Base-by-base conservation (phyloP, 1,140 invertebrate species). In the Ditylenchus dipsaci region DNA sequence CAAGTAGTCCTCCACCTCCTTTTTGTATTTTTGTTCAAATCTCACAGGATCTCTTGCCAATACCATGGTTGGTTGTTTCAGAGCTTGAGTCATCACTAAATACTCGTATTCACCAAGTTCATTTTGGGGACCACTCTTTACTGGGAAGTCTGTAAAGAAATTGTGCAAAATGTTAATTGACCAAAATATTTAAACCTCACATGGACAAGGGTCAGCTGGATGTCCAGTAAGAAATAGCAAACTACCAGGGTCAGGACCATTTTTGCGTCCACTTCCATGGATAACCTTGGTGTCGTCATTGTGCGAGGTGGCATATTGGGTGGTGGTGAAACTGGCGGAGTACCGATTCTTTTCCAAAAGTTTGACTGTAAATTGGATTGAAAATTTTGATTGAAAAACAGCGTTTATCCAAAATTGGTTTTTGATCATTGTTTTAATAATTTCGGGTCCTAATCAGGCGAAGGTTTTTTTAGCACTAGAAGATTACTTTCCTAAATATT, bases 61-160 rank as follows among this genome's bases (percentile, higher is more conserved):
- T 1, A 79, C 79, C 57, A 80, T 74, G 21, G 77, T 79, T 3
- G 79, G 77, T 49, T 76, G 71, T 63, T 79, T 79, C 1, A 79
- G 45, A 9, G 79, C 67, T 56, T 81, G 78, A 0, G 78, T 74
- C 29, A 79, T 49, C 26, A 79, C 67, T 43, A 81, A 33, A 65
- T 79, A 79, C 11, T 75, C 74, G 64, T 74, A 81, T 47, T 76
- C 49, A 23, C 77, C 77, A 5, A 30, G 15, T 33, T 65, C 64
- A 53, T 68, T 73, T 15, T 49, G 17, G 0, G 72, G 76, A 7
- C 77, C 78, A 45, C 78, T 61, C 57, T 75, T 73, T 1, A 81
- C 63, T 15, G 79, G 77, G 23, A 81, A 73, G 66, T 81, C 77
- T 79, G 15, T 71, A 77, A 9, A 42, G 9, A 9, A 15, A 38